Evolutionary conservation across 2,888 invertebrate genomes (phyloP), one percentile per base, ranked within the genome.

Genomic region (Periphyllus acericola): DNA sequence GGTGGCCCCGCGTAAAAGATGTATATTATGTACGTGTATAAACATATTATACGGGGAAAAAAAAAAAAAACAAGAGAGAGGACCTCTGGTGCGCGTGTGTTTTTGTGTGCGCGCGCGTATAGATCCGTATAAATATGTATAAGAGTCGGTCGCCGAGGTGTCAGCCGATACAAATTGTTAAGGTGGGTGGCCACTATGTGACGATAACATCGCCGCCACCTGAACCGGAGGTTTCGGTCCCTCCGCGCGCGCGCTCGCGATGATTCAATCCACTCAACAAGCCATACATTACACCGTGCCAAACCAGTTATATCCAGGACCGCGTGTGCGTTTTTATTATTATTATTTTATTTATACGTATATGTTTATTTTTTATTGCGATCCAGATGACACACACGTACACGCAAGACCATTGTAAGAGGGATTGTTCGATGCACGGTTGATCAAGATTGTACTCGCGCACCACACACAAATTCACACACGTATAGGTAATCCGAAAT

Each of bases 151-250:
- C 74, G 87, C 32, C 80, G 81, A 81, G 87, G 87, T 87, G 87
- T 87, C 87, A 81, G 87, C 87, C 87, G 87, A 87, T 87, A 87
- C 87, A 87, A 87, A 87, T 87, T 87, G 87, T 87, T 87, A 66
- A 87, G 87, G 87, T 81, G 80, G 87, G 87, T 81, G 81, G 81
- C 87, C 81, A 87, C 81, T 66, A 74, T 87, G 87, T 87, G 87
- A 87, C 87, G 87, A 87, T 87, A 87, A 87, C 87, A 87, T 87
- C 87, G 74, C 81, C 80, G 87, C 74, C 87, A 74, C 87, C 87
- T 87, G 87, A 87, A 81, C 87, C 87, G 80, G 86, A 86, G 86
- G 71, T 87, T 81, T 87, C 80, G 80, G 81, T 86, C 86, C 72
- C 86, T 79, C 78, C 21, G 79, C 79, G 32, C n/a, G 76, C 71